Percentiles rank a stretch among this genome's conserved stretches.
These are phyloP conservation scores for Eublepharis macularius DNA, from an alignment of 2,113 vertebrate species.

Conservation along the genomic window DNA sequence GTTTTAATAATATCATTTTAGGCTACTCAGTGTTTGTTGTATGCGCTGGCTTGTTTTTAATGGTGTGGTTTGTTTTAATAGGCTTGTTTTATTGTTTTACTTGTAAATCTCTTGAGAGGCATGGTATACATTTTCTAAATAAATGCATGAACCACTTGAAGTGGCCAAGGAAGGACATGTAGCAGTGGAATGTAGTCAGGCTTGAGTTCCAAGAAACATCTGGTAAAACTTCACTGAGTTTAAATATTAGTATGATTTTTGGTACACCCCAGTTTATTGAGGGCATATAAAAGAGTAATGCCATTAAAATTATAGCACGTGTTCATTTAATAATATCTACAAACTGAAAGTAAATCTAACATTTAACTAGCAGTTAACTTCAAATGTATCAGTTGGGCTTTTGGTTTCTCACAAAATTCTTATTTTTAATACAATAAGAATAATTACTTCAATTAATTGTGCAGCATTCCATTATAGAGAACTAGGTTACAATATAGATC, in stretches of 20 bases:
- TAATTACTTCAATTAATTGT: not conserved
- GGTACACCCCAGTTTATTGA: not conserved
- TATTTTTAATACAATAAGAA: not conserved
- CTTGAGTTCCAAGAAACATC: not conserved
- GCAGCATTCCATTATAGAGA: not conserved
- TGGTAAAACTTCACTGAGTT: not conserved
- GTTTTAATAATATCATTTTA: no score
- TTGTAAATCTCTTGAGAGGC: no score
- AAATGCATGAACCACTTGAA: no score
- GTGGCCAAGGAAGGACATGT: not conserved
- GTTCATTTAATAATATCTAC: not conserved
- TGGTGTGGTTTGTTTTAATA: no score
- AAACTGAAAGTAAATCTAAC: not conserved
- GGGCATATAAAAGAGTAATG: not conserved
- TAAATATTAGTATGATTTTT: not conserved
- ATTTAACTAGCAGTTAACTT: not conserved
- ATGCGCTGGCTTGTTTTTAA: no score
- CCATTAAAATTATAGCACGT: not conserved
- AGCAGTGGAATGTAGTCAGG: not conserved
- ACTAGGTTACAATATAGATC: not conserved
- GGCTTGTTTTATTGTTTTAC: no score
- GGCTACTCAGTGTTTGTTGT: no score
- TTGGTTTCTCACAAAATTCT: not conserved
- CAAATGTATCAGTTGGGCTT: not conserved
- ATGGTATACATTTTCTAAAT: no score